phyloP scores from a whole-genome alignment of 1,140 invertebrate species.

The Fopius arisanus region DNA sequence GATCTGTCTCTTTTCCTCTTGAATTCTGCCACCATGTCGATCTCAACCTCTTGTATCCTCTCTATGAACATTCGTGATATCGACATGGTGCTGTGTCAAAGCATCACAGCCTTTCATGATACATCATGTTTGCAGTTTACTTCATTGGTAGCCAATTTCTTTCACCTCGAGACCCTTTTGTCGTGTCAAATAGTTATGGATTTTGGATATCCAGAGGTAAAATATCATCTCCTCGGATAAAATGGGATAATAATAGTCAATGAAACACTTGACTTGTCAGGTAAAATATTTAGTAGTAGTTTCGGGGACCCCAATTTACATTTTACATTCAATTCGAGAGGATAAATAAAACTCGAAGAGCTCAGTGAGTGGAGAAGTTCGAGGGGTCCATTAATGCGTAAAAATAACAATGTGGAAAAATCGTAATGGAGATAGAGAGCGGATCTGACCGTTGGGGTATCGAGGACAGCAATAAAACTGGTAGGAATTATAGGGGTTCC shows the following conservation, averaged over 20 bases:
- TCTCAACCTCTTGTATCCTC: slow-evolving; percentile 17
- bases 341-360: no score
- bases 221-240: no score
- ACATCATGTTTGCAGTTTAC: slow-evolving; percentile 29
- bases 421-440: not conserved
- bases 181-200: not conserved
- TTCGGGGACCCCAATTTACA: no score
- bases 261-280: no score
- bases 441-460: slow-evolving; percentile 12
- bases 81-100: slow-evolving; percentile 17
- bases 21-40: not conserved
- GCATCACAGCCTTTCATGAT: slow-evolving; percentile 22
- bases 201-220: no score
- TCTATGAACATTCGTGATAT: slow-evolving; percentile 27
- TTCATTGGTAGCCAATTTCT: not conserved
- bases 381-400: not conserved
- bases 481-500: slow-evolving; percentile 23
- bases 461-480: slow-evolving; percentile 37
- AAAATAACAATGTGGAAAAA: not conserved
- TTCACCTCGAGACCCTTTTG: not conserved
- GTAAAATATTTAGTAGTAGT: no score
- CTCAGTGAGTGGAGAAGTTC: not conserved
- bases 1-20: not conserved
- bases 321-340: no score
- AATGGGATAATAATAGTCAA: no score